Evolutionary conservation across 37 sponge, comb jelly and placozoan genomes (phyloP).

Genomic region (Beroe ovata): DNA sequence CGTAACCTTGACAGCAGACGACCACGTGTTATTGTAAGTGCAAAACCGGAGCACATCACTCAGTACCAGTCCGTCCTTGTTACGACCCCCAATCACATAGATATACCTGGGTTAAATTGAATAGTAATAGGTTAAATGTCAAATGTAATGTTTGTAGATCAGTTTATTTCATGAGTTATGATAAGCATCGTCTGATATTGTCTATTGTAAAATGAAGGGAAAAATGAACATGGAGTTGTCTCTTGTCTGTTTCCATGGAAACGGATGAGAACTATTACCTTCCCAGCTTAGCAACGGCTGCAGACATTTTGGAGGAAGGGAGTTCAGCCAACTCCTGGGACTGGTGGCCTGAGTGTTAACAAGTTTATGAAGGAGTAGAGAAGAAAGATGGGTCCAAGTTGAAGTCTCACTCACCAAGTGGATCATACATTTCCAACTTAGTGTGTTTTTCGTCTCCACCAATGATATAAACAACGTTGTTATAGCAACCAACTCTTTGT

Average conservation of each 20-base stretch:
- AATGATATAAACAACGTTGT: constrained; percentile 41
- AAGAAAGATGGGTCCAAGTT: too few species aligned
- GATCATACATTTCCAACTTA: constrained; percentile 60
- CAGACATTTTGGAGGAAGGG: not conserved
- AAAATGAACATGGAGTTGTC: too few species aligned
- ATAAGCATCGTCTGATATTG: too few species aligned
- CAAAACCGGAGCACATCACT: constrained; percentile 26
- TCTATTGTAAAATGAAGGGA: too few species aligned
- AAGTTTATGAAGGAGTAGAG: too few species aligned
- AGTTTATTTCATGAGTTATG: too few species aligned
- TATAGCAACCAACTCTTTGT: constrained; percentile 62
- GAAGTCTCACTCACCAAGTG: constrained; percentile 27
- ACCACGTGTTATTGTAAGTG: constrained; percentile 66
- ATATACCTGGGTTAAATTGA: constrained; percentile 50
- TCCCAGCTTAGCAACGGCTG: constrained; percentile 64
- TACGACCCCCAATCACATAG: constrained; percentile 16
- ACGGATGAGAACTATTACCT: not conserved
- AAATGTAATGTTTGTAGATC: too few species aligned
- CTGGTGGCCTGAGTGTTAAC: constrained; percentile 40
- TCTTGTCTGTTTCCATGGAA: not conserved
- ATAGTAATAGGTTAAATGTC: too few species aligned
- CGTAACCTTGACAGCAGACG: constrained; percentile 14
- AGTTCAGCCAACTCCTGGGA: constrained; percentile 46
- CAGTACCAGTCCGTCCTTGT: constrained; percentile 60
- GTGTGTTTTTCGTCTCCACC: constrained; percentile 38